Percentiles rank a stretch among this genome's conserved stretches.
These are phyloP conservation scores for Coptotermes formosanus DNA, from an alignment of 1,140 invertebrate species.

Conservation along the genomic window DNA sequence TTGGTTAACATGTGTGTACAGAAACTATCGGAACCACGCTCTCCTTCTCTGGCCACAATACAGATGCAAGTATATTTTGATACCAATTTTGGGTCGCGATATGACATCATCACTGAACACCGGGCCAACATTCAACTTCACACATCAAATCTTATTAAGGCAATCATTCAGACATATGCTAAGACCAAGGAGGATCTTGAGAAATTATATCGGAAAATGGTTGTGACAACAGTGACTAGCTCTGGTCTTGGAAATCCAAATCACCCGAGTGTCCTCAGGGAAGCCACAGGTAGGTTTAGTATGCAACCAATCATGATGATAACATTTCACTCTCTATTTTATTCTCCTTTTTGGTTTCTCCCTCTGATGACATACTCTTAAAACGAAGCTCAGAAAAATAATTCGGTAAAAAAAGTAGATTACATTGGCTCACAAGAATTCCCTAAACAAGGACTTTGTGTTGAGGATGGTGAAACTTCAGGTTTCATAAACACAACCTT, in stretches of 20 bases:
- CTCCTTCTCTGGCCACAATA: slow-evolving; percentile 50
- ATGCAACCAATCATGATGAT: not conserved
- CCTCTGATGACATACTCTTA: too few species aligned
- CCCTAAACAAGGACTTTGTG: too few species aligned
- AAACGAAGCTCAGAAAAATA: too few species aligned
- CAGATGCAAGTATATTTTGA: slow-evolving; percentile 70
- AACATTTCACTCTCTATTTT: not conserved
- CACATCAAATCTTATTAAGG: slow-evolving; percentile 52
- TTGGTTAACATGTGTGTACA: slow-evolving; percentile 34
- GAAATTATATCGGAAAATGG: slow-evolving; percentile 61
- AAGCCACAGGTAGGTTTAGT: slow-evolving; percentile 43
- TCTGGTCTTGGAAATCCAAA: slow-evolving; percentile 65
- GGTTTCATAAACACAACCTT: too few species aligned
- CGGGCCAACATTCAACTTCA: slow-evolving; percentile 50
- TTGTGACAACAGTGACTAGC: slow-evolving; percentile 58
- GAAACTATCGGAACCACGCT: slow-evolving; percentile 44
- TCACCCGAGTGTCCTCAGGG: slow-evolving; percentile 52
- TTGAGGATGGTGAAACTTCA: too few species aligned
- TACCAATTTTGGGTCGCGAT: slow-evolving; percentile 62
- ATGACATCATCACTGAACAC: slow-evolving; percentile 46
- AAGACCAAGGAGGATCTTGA: slow-evolving; percentile 50
- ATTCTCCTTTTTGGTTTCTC: not conserved
- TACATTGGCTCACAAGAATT: too few species aligned
- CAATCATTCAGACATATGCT: slow-evolving; percentile 54
- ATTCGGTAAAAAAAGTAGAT: too few species aligned